Conservation (phyloP, 2,888 invertebrate genomes). For the Drosophila affinis region DNA sequence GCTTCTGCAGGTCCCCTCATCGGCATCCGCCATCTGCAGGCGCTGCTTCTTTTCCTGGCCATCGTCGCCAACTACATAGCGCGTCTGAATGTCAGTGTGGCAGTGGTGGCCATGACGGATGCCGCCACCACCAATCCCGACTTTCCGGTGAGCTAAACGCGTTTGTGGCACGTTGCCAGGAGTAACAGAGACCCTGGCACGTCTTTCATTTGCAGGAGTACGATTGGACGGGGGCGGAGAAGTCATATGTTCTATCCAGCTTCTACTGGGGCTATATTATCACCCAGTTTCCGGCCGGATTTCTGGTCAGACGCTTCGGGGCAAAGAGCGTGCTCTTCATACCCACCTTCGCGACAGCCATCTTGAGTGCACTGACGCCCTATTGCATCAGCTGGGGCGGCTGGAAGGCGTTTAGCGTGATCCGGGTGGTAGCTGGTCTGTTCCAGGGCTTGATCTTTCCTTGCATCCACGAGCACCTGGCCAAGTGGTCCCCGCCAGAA, state of each 20-base stretch:
- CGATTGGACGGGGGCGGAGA: conserved; percentile 84
- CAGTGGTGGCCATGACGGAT: conserved; percentile 90
- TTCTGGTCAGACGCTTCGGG: conserved; percentile 87
- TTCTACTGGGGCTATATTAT: conserved; percentile 91
- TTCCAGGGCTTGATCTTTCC: conserved; percentile 88
- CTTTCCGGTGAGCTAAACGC: conserved; percentile 83
- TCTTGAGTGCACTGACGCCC: conserved; percentile 88
- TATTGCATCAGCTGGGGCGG: conserved; percentile 87
- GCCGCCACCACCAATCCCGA: conserved; percentile 83
- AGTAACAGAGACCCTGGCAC: neutral
- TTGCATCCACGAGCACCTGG: conserved; percentile 86
- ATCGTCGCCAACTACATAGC: conserved; percentile 87
- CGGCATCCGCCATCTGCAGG: conserved; percentile 87
- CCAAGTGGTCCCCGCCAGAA: conserved; percentile 88
- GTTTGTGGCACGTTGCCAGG: neutral
- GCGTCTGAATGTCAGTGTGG: conserved; percentile 88
- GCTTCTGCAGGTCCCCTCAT: conserved; percentile 82
- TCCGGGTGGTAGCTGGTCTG: conserved; percentile 87
- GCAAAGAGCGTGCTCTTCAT: conserved; percentile 86
- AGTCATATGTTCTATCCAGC: conserved; percentile 87
- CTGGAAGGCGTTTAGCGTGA: conserved; percentile 85
- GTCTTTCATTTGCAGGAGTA: conserved; percentile 60
- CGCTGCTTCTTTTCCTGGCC: conserved; percentile 86
- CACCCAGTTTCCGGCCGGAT: conserved; percentile 86
- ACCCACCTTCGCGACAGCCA: conserved; percentile 86